Base-by-base conservation (phyloP, 2,113 vertebrate species). In the Anolis carolinensis region DNA sequence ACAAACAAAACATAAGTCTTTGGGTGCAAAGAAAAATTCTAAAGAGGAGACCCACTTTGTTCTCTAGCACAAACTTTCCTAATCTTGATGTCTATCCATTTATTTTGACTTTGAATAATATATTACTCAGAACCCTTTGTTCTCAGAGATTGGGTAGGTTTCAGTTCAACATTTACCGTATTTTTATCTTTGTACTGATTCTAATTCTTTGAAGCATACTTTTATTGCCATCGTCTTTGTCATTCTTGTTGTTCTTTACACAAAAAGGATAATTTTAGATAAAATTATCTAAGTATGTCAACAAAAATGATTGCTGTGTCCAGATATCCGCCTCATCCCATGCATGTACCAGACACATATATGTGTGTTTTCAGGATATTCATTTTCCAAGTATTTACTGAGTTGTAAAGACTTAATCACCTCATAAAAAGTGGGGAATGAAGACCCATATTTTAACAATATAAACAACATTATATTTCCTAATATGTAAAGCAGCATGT, bases 21-120 rank as follows among this genome's bases (percentile, higher is more conserved):
- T 83, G 63, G 83, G 21, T 32, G 44, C 62, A 68, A 84, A 77
- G 30, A 62, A 68, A 84, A 84, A 76, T 59, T 76, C 82, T 63
- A 75, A 63, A 84, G 82, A 75, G 48, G 82, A 82, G 59, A 48
- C 71, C 30, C 39, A 50, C 62, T 84, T 83, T 65, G 73, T 84
- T 48, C 62, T 94, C 88, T 50, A 85, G 63, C 79, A 89, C 74
- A 87, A 95, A 95, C 89, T 93, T 93, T 94, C 91, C 89, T 94
- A 92, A 90, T 92, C 89, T 90, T 86, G 89, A 90, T 80, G 73
- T 88, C 94, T 92, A 92, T 94, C 90, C 88, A 92, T 94, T 93
- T 93, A 94, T 94, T 95, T 94, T 95, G 89, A 87, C 79, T 92
- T 88, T 92, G 92, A 95, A 95, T 91, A 94, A 95, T 75, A 92